Percentiles rank a stretch among this genome's conserved stretches.
Conservation (phyloP, 1,140 invertebrate genomes). For the Druon quercuslanigerum region DNA sequence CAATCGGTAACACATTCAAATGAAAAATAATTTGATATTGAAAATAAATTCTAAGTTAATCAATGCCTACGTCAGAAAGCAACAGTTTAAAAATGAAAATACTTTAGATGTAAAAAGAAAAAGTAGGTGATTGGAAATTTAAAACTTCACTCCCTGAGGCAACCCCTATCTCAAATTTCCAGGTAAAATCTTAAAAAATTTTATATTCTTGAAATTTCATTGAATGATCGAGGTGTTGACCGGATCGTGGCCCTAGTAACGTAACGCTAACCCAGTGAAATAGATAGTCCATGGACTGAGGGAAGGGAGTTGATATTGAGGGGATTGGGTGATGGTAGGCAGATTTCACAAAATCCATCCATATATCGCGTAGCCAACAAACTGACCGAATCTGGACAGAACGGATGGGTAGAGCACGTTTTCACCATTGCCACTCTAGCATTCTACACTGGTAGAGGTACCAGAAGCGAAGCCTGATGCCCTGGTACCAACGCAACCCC, state of each 20-base stretch:
- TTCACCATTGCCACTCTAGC: constrained; percentile 62
- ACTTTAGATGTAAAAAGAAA: too few species aligned
- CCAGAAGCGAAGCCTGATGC: constrained; percentile 30
- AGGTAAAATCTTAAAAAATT: too few species aligned
- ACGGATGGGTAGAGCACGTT: constrained; percentile 68
- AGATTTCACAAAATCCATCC: constrained; percentile 65
- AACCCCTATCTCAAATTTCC: too few species aligned
- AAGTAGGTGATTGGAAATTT: too few species aligned
- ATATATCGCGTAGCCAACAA: constrained; percentile 71
- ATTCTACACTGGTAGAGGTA: constrained; percentile 17
- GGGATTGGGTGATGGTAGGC: constrained; percentile 29
- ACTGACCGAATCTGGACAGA: constrained; percentile 71
- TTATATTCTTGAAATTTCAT: too few species aligned
- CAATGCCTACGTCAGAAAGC: too few species aligned
- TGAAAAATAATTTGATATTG: too few species aligned
- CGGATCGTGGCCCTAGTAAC: constrained; percentile 44
- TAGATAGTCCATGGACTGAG: constrained; percentile 57
- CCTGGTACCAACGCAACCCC: constrained; percentile 30
- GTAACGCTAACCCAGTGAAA: constrained; percentile 72
- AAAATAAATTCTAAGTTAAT: too few species aligned
- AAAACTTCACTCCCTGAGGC: too few species aligned
- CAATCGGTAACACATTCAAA: too few species aligned
- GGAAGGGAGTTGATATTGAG: background rate
- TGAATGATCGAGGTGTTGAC: constrained; percentile 29
- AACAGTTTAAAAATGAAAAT: too few species aligned